Conservation (phyloP, 2,113 vertebrate genomes). For the Toxotes chatareus region DNA sequence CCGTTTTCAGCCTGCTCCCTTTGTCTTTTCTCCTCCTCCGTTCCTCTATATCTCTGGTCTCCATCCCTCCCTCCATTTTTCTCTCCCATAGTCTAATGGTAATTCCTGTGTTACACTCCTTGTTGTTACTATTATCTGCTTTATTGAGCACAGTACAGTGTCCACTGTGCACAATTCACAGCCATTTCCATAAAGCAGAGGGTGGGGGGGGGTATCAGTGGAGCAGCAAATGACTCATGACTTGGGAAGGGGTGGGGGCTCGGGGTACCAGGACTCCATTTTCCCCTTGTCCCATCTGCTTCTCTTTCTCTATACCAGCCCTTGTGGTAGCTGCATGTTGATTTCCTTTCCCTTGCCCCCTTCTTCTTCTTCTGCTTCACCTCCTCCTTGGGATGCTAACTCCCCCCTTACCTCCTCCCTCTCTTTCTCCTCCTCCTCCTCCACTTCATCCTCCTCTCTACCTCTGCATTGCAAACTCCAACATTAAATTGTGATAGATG, state of each 20-base stretch:
- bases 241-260: constrained; percentile 27
- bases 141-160: constrained; percentile 88
- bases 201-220: constrained; percentile 84
- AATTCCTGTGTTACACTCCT: constrained; percentile 62
- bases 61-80: background rate
- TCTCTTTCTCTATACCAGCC: constrained; percentile 29
- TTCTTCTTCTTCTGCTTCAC: constrained; percentile 19
- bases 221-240: constrained; percentile 96
- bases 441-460: constrained; percentile 64
- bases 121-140: constrained; percentile 83
- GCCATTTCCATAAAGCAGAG: constrained; percentile 90
- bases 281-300: constrained; percentile 84
- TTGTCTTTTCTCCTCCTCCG: background rate
- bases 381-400: constrained; percentile 13
- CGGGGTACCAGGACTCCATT: constrained; percentile 85
- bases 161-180: constrained; percentile 86
- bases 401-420: background rate
- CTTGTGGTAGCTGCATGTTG: background rate
- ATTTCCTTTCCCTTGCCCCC: background rate
- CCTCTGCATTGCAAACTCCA: constrained; percentile 98
- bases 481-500: constrained; percentile 99
- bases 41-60: background rate
- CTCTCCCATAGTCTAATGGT: constrained; percentile 45
- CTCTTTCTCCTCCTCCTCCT: constrained; percentile 4
- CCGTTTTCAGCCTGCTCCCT: background rate